Conservation (phyloP, 1,140 invertebrate genomes). For the Zelostemma sp. region DNA sequence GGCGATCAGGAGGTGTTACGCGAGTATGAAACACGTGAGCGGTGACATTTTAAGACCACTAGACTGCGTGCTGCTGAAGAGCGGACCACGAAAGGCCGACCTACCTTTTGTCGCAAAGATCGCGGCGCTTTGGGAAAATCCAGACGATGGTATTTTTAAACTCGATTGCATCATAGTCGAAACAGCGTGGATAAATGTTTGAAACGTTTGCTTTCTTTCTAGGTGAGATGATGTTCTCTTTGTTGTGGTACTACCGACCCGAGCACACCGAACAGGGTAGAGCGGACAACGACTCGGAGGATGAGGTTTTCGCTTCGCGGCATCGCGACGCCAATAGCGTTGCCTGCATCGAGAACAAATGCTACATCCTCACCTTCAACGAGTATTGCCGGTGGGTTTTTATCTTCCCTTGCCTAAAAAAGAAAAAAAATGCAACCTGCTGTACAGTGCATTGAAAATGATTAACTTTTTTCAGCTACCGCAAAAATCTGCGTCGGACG, state of each 20-base stretch:
- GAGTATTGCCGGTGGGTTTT: slow-evolving; percentile 92
- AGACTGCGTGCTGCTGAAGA: slow-evolving; percentile 91
- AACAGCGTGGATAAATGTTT: neutral
- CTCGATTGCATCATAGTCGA: neutral
- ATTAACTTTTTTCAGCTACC: slow-evolving; percentile 71
- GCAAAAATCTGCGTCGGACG: slow-evolving; percentile 73
- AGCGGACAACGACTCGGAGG: slow-evolving; percentile 81
- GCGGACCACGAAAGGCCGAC: slow-evolving; percentile 85
- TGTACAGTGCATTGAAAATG: too few species aligned
- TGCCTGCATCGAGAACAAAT: slow-evolving; percentile 98
- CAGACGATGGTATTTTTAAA: slow-evolving; percentile 81
- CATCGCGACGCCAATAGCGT: slow-evolving; percentile 95
- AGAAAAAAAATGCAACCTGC: too few species aligned
- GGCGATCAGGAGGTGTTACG: slow-evolving; percentile 84
- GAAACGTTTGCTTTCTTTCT: slow-evolving; percentile 39
- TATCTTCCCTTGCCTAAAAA: slow-evolving; percentile 12
- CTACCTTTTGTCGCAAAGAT: slow-evolving; percentile 96
- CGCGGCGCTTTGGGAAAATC: slow-evolving; percentile 93
- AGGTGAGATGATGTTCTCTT: slow-evolving; percentile 98
- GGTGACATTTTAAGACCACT: slow-evolving; percentile 87
- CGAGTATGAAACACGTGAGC: slow-evolving; percentile 88
- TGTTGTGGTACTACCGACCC: slow-evolving; percentile 97
- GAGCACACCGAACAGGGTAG: slow-evolving; percentile 95
- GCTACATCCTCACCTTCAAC: slow-evolving; percentile 96
- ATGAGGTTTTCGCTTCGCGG: slow-evolving; percentile 95